Conservation (phyloP, 1,140 invertebrate species). For the Luehdorfia chinensis region DNA sequence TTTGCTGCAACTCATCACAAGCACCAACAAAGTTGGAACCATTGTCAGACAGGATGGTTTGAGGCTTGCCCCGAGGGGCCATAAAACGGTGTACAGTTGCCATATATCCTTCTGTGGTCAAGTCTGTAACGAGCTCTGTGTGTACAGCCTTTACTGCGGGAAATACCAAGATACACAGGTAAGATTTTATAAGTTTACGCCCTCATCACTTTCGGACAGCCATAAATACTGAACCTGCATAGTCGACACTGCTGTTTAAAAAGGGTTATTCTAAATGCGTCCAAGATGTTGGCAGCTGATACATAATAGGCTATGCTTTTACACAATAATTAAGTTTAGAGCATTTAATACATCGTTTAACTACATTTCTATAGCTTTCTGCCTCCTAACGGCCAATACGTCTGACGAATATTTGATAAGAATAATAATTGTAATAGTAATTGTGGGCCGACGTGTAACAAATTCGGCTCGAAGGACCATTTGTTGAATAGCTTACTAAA, state of each 20-base stretch:
- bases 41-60: background rate
- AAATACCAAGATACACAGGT: background rate
- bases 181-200: background rate
- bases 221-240: background rate
- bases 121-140: background rate
- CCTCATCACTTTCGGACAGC: background rate
- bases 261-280: background rate
- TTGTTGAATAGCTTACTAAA: too few species aligned
- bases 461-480: too few species aligned
- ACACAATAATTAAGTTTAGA: too few species aligned
- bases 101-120: background rate
- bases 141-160: background rate
- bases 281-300: too few species aligned
- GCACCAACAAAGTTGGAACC: background rate
- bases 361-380: too few species aligned
- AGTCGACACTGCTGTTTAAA: background rate
- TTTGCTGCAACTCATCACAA: too few species aligned
- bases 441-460: too few species aligned
- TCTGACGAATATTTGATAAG: too few species aligned
- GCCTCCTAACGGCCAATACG: too few species aligned
- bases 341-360: too few species aligned
- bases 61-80: background rate
- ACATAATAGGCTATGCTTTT: too few species aligned
- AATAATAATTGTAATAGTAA: too few species aligned
- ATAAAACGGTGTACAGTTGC: background rate